Percentiles rank a stretch among this genome's conserved stretches.
Conservation (phyloP, 2,888 invertebrate genomes). For the Spatulosminthurus flaviceps region DNA sequence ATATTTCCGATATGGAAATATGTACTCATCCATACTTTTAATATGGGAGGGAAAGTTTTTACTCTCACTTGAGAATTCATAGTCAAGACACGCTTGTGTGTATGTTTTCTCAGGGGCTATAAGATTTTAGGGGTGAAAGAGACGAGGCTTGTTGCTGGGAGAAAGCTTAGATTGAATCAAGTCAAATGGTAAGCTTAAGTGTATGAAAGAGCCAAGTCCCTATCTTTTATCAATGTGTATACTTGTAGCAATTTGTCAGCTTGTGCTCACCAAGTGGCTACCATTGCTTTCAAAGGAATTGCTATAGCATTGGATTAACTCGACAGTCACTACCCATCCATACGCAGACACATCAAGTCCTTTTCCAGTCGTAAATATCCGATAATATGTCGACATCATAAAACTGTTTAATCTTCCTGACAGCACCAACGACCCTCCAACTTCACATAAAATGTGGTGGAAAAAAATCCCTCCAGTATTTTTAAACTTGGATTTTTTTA, state of each 20-base stretch:
- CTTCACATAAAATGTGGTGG: slow-evolving; percentile 37
- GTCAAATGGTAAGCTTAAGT: slow-evolving; percentile 5
- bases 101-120: not conserved
- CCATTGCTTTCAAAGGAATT: slow-evolving; percentile 27
- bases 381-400: slow-evolving; percentile 42
- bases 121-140: not conserved
- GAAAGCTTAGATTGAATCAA: slow-evolving; percentile 16
- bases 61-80: too few species aligned
- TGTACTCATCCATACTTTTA: too few species aligned
- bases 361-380: slow-evolving; percentile 23
- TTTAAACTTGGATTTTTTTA: not conserved
- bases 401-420: slow-evolving; percentile 41
- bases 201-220: slow-evolving; percentile 15
- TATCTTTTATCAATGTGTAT: slow-evolving; percentile 24
- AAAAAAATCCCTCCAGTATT: slow-evolving; percentile 33
- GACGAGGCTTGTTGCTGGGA: not conserved
- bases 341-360: slow-evolving; percentile 11
- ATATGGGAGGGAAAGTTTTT: too few species aligned
- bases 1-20: too few species aligned
- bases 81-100: too few species aligned
- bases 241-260: slow-evolving; percentile 46
- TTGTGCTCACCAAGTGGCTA: slow-evolving; percentile 48
- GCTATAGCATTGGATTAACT: slow-evolving; percentile 42
- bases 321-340: not conserved
- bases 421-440: slow-evolving; percentile 28